Base-by-base conservation (phyloP, 2,797 vertebrate genomes). In the Microchirus variegatus region DNA sequence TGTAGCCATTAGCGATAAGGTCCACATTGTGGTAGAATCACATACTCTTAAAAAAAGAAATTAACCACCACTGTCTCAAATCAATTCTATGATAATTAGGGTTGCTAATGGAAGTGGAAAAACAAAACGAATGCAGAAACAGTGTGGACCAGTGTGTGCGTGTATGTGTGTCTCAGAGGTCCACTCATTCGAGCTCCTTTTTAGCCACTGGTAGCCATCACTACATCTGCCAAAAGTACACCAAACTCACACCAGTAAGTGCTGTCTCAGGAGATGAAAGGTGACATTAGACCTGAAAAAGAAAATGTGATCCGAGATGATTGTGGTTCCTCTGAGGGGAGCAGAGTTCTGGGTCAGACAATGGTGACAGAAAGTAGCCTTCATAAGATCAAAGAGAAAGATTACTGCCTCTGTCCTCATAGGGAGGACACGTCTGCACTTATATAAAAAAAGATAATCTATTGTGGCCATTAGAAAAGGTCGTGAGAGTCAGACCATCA, bases 41-140 rank as follows among this genome's bases (percentile, higher is more conserved):
- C 9, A 36, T 75, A 19, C 44, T 63, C 10, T 56, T 18, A 4
- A 36, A 22, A 45, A 42, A 42, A 10, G 2, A 4, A 9, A 26
- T 52, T 52, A 51, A 15, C 10, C 41, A 48, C 35, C 36, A 41
- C 9, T 2, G 4, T 19, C n/a, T 49, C 8, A 40, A 73, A 53
- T 43, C 46, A 22, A n/a, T 56, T 57, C 16, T 64, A 31, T 73
- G 47, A 38, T 60, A 71, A 70, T 61, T 37, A 79, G 59, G 18
- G 60, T 10, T 0, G 41, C 61, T 77, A 81, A 81, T 77, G 64
- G 84, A 73, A 70, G 64, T 13, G n/a, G 53, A 76, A 57, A 67
- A 82, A 65, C 22, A 78, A 73, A 75, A 71, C n/a, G n/a, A n/a
- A n/a, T n/a, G 66, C 51, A 1, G 15, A 64, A 47, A 62, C 84